Conservation (phyloP, 2,797 vertebrate genomes). For the Bradypodion ventrale region DNA sequence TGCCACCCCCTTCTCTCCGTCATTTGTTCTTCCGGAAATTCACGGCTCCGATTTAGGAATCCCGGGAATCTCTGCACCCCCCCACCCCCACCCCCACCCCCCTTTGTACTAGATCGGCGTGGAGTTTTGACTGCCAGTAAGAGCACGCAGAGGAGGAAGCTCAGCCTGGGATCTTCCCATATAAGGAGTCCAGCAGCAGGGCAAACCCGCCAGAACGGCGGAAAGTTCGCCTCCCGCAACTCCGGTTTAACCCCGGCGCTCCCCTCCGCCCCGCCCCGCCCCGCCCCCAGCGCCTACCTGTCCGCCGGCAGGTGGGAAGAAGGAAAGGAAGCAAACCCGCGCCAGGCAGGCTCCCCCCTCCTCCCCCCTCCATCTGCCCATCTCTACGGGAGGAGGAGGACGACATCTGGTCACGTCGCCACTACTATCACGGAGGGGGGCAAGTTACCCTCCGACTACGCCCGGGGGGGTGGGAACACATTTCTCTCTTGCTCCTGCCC, state of each 20-base stretch:
- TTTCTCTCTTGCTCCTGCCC: too few relatives aligned
- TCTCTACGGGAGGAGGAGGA: neutral
- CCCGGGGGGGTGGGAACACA: too few relatives aligned
- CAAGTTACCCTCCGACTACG: too few relatives aligned
- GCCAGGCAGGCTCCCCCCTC: neutral
- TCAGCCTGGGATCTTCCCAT: neutral
- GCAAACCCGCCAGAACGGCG: neutral
- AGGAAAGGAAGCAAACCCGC: neutral
- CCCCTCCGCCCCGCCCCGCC: too few relatives aligned
- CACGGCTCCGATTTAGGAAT: neutral
- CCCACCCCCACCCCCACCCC: too few relatives aligned
- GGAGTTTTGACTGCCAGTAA: neutral
- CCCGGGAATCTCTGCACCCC: too few relatives aligned
- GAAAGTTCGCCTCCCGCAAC: too few relatives aligned
- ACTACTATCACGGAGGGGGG: too few relatives aligned
- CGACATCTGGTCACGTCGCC: neutral
- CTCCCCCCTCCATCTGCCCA: too few relatives aligned
- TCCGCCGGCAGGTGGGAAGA: too few relatives aligned
- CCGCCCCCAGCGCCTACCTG: too few relatives aligned
- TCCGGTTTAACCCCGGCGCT: neutral
- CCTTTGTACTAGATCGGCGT: too few relatives aligned
- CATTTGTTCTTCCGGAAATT: neutral
- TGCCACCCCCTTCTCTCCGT: neutral
- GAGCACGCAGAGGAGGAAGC: neutral
- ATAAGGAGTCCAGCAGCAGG: neutral